phyloP scores from a whole-genome alignment of 2,888 invertebrate genomes.

The Dasypolia templi region DNA sequence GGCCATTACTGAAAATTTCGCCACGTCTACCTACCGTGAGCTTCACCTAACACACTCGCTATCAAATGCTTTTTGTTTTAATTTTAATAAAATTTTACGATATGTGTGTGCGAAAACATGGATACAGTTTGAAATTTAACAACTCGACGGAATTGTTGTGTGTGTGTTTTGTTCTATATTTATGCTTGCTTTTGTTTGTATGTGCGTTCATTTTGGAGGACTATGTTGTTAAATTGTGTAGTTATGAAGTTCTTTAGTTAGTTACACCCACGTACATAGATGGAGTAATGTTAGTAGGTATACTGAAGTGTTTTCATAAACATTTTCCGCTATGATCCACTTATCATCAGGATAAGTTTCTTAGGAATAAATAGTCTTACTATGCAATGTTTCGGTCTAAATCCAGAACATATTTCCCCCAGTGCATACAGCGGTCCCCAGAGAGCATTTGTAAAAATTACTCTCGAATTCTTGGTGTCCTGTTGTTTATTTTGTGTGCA shows the following conservation, averaged over 20 bases:
- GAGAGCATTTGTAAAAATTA: slow-evolving; percentile 16
- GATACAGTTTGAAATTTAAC: slow-evolving; percentile 66
- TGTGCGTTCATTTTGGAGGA: slow-evolving; percentile 47
- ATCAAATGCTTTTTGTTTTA: slow-evolving; percentile 78
- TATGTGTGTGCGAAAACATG: slow-evolving; percentile 67
- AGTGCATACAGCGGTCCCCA: slow-evolving; percentile 11
- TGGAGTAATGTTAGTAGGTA: background rate
- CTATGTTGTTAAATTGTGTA: slow-evolving; percentile 44
- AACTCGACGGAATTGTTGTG: slow-evolving; percentile 52
- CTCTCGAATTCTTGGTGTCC: slow-evolving; percentile 14
- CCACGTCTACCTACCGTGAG: slow-evolving; percentile 79
- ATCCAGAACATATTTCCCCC: slow-evolving; percentile 6
- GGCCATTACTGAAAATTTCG: slow-evolving; percentile 84
- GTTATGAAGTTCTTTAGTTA: slow-evolving; percentile 48
- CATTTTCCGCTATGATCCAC: background rate
- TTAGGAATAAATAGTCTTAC: slow-evolving; percentile 23
- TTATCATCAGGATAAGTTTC: slow-evolving; percentile 15
- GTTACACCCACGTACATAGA: slow-evolving; percentile 3
- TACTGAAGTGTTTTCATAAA: slow-evolving; percentile 9
- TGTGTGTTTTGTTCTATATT: slow-evolving; percentile 12
- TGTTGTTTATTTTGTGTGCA: background rate
- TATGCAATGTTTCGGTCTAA: slow-evolving; percentile 40
- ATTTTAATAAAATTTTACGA: slow-evolving; percentile 77
- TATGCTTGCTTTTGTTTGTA: slow-evolving; percentile 5
- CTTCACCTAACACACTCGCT: slow-evolving; percentile 80